A percentile compares a stretch with the other conserved stretches of the same genome.
phyloP scores from a whole-genome alignment of 2,888 invertebrate genomes.

The Hydroisotoma schaefferi region DNA sequence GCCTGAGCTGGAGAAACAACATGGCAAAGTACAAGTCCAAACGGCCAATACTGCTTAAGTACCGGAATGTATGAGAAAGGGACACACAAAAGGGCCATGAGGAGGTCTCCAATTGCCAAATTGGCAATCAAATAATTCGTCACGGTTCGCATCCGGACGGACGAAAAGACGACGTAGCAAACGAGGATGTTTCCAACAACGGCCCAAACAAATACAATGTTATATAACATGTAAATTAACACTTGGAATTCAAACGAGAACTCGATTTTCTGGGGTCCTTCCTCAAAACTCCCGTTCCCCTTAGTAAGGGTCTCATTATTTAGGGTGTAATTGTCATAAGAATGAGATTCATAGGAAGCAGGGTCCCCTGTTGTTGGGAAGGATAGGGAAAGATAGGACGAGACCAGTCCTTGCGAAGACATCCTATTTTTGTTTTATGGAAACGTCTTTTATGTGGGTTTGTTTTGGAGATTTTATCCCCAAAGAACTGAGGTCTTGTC shows the following conservation, averaged over 20 bases:
- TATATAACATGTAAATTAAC: background rate
- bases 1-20: slow-evolving; percentile 59
- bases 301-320: too few species aligned
- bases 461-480: too few species aligned
- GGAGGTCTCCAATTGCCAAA: slow-evolving; percentile 65
- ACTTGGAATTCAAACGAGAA: background rate
- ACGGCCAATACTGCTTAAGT: slow-evolving; percentile 81
- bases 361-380: too few species aligned
- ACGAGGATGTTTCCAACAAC: background rate
- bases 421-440: too few species aligned
- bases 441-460: too few species aligned
- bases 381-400: too few species aligned
- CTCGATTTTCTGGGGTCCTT: too few species aligned
- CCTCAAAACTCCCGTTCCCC: background rate
- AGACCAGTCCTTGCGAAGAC: too few species aligned
- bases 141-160: background rate
- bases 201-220: background rate
- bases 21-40: slow-evolving; percentile 75
- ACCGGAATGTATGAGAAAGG: slow-evolving; percentile 83
- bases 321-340: too few species aligned
- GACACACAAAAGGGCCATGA: slow-evolving; percentile 86
- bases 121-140: slow-evolving; percentile 50
- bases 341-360: too few species aligned
- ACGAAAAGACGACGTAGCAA: background rate
- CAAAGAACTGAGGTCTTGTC: too few species aligned